Percentiles rank a stretch among this genome's conserved stretches.
phyloP scores from a whole-genome alignment of 2,888 invertebrate genomes.

The Nymphalis urticae region DNA sequence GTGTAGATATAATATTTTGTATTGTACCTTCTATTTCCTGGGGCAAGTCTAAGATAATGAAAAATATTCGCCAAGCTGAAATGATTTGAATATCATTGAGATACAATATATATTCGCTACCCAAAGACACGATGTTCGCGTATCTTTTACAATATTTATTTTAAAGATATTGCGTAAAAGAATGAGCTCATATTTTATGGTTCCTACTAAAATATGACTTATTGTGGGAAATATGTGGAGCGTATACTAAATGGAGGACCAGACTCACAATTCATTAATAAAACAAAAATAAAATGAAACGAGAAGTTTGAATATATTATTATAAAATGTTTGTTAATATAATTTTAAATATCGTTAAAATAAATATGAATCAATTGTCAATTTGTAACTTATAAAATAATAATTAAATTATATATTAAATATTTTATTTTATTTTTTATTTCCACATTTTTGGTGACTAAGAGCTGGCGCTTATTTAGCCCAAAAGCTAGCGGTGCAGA shows the following conservation, averaged over 20 bases:
- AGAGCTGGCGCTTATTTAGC: too few relatives aligned
- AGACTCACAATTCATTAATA: conserved; percentile 13
- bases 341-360: too few relatives aligned
- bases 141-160: conserved; percentile 21
- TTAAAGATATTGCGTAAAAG: conserved; percentile 21
- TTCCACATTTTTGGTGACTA: too few relatives aligned
- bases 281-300: not conserved
- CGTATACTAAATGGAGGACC: conserved; percentile 5
- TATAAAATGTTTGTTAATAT: too few relatives aligned
- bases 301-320: not conserved
- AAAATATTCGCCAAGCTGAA: conserved; percentile 6
- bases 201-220: conserved; percentile 14
- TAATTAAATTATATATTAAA: too few relatives aligned
- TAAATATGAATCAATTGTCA: too few relatives aligned
- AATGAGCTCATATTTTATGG: conserved; percentile 22
- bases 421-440: too few relatives aligned
- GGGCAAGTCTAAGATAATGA: conserved; percentile 10
- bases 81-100: conserved; percentile 11
- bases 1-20: not conserved
- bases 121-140: conserved; percentile 3
- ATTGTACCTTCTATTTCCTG: not conserved
- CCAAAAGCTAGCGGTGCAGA: too few relatives aligned
- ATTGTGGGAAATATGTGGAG: conserved; percentile 27
- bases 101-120: conserved; percentile 13
- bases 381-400: too few relatives aligned